These are phyloP conservation scores for Sphenopsis melanotis DNA, from an alignment of 2,797 vertebrate species.

Conservation along the genomic window DNA sequence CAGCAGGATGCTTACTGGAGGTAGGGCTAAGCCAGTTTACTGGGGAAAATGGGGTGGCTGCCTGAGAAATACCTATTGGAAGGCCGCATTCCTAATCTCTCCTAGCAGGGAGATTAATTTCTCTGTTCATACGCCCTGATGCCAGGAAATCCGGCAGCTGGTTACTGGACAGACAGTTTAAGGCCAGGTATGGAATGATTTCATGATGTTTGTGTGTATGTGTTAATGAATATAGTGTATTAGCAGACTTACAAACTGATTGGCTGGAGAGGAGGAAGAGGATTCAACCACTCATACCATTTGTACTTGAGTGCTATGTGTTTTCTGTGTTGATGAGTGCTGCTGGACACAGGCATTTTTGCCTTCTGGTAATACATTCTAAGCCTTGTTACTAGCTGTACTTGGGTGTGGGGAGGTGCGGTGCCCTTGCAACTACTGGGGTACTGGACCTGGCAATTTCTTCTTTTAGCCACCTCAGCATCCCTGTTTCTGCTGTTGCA, in stretches of 20 bases:
- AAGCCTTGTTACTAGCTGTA: not conserved
- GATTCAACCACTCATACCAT: rapidly evolving
- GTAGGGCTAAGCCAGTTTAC: not conserved
- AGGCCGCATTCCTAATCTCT: rapidly evolving
- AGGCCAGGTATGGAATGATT: not conserved
- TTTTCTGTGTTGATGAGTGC: not conserved
- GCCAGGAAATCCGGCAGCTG: not conserved
- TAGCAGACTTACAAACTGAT: not conserved
- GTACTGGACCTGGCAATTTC: not conserved
- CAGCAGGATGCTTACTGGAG: not conserved
- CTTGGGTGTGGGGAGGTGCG: rapidly evolving
- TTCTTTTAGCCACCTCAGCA: not conserved
- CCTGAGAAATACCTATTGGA: not conserved
- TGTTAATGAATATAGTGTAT: not conserved
- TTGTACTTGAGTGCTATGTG: rapidly evolving
- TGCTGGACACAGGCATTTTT: rapidly evolving
- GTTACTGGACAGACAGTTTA: not conserved
- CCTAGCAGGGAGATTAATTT: not conserved
- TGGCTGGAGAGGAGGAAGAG: not conserved
- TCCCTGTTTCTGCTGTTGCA: not conserved
- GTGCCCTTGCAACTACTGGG: not conserved
- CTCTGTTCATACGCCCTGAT: rapidly evolving
- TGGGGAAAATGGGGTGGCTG: not conserved
- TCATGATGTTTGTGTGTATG: not conserved
- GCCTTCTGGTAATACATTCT: not conserved